Evolutionary conservation across 2,797 vertebrate genomes (phyloP), one percentile per base, ranked within the genome.

Genomic region (Darevskia nairensis): DNA sequence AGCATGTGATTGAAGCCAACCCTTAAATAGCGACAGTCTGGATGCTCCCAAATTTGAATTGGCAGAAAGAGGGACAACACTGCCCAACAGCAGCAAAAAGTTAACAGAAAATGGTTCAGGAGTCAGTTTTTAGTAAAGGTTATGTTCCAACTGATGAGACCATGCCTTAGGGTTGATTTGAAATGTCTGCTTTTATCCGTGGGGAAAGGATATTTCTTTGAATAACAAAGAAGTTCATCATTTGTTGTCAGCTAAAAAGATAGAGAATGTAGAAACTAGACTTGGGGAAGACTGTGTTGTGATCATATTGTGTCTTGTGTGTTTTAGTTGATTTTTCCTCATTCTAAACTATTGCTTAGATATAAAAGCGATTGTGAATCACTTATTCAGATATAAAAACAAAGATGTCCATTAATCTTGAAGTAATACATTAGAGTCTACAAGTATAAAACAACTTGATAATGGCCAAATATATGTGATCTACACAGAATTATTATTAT

Each of bases 251-350:
- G 35, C 39, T 85, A 82, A 44, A 35, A 82, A 92, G 82, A 2
- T 0, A 6, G 32, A 72, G 1, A 79, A 72, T 2, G 61, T 80
- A 21, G 74, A 27, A 55, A 89, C 69, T 88, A 80, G 61, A 87
- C 75, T 46, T 89, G 91, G 29, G 77, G 80, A 93, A 90, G 29
- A 50, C 89, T 25, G 0, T 80, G 29, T 81, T 89, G 75, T 89
- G 90, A 66, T 89, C 91, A 88, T 86, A 91, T 0, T 1, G 74
- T 80, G 46, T 92, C 90, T 94, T 89, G 84, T 72, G 11, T 86
- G n/a, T 92, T 94, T 80, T 89, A 9, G 76, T 74, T 35, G 91
- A 87, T 91, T 93, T 92, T 68, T 87, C 91, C 91, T 92, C 13
- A 6, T 84, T 64, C 75, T 94, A 44, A 78, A 46, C 59, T n/a